Evolutionary conservation across 2,888 invertebrate genomes (phyloP), one percentile per base, ranked within the genome.

Genomic region (Eristalis arbustorum): DNA sequence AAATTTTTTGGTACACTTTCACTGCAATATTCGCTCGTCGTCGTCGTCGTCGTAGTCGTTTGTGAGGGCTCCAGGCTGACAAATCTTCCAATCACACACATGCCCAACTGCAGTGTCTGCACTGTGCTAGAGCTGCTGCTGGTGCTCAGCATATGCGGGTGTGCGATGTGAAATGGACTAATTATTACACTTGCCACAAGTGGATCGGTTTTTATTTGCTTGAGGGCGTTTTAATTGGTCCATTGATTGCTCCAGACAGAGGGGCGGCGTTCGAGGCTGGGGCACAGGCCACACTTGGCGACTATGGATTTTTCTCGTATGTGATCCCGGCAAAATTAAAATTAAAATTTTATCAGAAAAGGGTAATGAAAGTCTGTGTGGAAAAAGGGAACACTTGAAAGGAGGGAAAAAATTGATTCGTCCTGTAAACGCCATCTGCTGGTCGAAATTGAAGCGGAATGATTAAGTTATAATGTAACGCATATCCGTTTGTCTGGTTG

Each of bases 101-200:
- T 6, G 11, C 28, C 10, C 49, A 73, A 40, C 37, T 23, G 25
- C 37, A 25, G 25, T n/a, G 56, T 37, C 49, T 31, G 1, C 8
- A 0, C 8, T 66, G 25, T 18, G 31, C 31, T 34, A 37, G 31
- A 31, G 31, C 34, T 34, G 34, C n/a, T n/a, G 49, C n/a, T 49
- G 49, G n/a, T n/a, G n/a, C n/a, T n/a, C 62, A 63, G 59, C 23
- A 72, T 67, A 61, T 72, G 25, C 37, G 37, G 37, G 42, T 72
- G 71, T 72, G 76, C 73, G 18, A 77, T 69, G 72, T 73, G 77
- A 68, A 74, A 74, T 77, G 81, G 37, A 85, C 85, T 85, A 85
- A 85, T 85, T 85, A 82, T 85, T 82, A 82, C 77, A 82, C 73
- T 82, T 71, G 87, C 87, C 87, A 87, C 83, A 83, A 83, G 83